Evolutionary conservation across 23 tunicate species (phyloP).

Genomic region (Corella eumyota): DNA sequence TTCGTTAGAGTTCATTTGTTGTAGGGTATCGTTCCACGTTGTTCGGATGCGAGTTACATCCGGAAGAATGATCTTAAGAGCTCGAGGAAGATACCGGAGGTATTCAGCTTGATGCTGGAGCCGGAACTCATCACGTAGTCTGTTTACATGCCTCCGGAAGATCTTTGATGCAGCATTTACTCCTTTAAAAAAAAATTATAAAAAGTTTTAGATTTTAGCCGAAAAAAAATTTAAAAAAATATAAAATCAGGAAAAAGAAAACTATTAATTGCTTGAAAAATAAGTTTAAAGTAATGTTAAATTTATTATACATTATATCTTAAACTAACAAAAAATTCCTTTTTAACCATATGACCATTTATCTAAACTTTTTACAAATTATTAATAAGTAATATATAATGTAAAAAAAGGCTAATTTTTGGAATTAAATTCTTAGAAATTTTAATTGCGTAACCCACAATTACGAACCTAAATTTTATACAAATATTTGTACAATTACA

Average conservation of each 20-base stretch:
- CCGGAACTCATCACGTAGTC: conserved; percentile 49
- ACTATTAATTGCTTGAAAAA: not conserved
- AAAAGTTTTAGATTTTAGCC: not conserved
- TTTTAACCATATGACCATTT: too few species aligned
- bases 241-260: not conserved
- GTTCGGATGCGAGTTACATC: conserved; percentile 28
- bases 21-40: conserved; percentile 71
- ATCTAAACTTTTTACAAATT: too few species aligned
- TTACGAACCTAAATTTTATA: too few species aligned
- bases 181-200: conserved; percentile 16
- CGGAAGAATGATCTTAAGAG: conserved; percentile 47
- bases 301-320: too few species aligned
- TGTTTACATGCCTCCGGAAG: conserved; percentile 74
- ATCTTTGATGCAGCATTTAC: conserved; percentile 89
- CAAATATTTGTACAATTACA: too few species aligned
- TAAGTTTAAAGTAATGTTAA: too few species aligned
- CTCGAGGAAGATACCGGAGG: conserved; percentile 48
- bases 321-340: too few species aligned
- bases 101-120: conserved; percentile 38
- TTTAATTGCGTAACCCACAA: too few species aligned
- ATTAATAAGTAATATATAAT: too few species aligned
- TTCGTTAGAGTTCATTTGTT: conserved; percentile 11
- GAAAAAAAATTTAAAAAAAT: not conserved
- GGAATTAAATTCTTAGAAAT: too few species aligned
- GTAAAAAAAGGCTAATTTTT: too few species aligned